These are phyloP conservation scores for Mionectes macconnelli DNA, from an alignment of 2,113 vertebrate species.

Conservation along the genomic window DNA sequence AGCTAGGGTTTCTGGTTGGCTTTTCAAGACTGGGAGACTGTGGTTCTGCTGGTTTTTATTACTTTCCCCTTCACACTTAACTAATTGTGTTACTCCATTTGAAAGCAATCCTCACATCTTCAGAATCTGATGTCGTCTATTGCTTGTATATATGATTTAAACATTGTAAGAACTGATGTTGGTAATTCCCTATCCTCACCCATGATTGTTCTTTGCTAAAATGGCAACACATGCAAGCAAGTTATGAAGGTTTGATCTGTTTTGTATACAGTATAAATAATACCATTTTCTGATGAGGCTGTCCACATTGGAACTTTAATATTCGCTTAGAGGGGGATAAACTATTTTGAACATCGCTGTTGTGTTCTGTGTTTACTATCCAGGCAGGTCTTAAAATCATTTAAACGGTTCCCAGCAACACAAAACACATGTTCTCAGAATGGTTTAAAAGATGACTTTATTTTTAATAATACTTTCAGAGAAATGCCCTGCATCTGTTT, in stretches of 20 bases:
- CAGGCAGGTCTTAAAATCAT: conserved; percentile 50
- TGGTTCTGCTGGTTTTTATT: conserved; percentile 66
- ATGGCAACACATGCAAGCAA: conserved; percentile 72
- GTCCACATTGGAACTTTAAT: conserved; percentile 40
- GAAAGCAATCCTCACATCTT: conserved; percentile 30
- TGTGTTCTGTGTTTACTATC: conserved; percentile 28
- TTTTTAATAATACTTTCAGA: conserved; percentile 36
- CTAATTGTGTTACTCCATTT: conserved; percentile 15
- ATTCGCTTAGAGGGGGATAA: conserved; percentile 22
- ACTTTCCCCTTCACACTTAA: conserved; percentile 48
- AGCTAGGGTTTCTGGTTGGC: background rate
- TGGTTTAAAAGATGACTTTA: background rate
- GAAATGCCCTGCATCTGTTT: background rate
- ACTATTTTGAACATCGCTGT: background rate
- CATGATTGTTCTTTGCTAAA: conserved; percentile 31
- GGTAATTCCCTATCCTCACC: conserved; percentile 17
- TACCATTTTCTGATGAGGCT: conserved; percentile 21
- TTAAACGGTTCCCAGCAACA: conserved; percentile 47
- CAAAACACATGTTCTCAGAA: conserved; percentile 37
- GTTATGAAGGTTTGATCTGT: conserved; percentile 52
- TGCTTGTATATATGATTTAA: background rate
- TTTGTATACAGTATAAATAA: conserved; percentile 23
- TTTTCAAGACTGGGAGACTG: conserved; percentile 27
- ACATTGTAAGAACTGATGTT: background rate
- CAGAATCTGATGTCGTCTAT: conserved; percentile 7